Evolutionary conservation across 2,113 vertebrate species (phyloP).

Genomic region (Nanorana parkeri): DNA sequence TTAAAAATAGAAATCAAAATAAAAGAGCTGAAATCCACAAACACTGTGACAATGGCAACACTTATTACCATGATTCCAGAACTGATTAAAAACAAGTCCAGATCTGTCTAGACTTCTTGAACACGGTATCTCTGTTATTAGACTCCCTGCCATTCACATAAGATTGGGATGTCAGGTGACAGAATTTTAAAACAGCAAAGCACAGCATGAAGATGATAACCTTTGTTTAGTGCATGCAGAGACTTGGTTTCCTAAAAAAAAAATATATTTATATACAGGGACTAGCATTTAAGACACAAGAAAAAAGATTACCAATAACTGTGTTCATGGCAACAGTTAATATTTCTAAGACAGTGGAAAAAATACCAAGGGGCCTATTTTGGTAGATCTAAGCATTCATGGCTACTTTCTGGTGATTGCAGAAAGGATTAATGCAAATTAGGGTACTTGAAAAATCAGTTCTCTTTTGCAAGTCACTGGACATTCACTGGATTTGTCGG

Average conservation of each 20-base stretch:
- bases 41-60: conserved; percentile 40
- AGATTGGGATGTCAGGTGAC: conserved; percentile 56
- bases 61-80: conserved; percentile 51
- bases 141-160: conserved; percentile 51
- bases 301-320: not conserved
- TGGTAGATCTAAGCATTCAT: no score
- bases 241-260: conserved; percentile 46
- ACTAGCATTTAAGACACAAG: conserved; percentile 34
- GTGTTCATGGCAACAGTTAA: not conserved
- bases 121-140: conserved; percentile 35
- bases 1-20: not conserved
- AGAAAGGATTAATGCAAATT: no score
- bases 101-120: conserved; percentile 35
- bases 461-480: no score
- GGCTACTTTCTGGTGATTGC: no score
- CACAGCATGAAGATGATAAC: conserved; percentile 56
- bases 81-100: conserved; percentile 56
- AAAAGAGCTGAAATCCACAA: conserved; percentile 32
- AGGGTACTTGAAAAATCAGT: no score
- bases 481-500: no score
- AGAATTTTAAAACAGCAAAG: conserved; percentile 48
- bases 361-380: not conserved
- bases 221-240: conserved; percentile 57
- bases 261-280: not conserved
- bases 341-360: not conserved